phyloP scores from a whole-genome alignment of 2,888 invertebrate genomes.

The Zaprionus bogoriensis region DNA sequence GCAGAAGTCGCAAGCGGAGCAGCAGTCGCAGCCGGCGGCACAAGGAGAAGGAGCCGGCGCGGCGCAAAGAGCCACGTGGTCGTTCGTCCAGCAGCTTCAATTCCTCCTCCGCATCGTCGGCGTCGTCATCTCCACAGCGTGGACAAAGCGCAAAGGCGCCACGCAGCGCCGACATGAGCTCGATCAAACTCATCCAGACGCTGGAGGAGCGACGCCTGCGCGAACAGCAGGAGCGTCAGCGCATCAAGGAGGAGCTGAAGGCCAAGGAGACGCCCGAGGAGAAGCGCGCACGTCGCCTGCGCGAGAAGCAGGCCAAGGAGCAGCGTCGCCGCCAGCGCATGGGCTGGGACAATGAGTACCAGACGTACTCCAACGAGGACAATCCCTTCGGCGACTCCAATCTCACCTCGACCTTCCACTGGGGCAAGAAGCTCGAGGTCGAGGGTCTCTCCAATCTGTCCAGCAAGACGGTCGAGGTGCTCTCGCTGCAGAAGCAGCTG shows the following conservation, averaged over 20 bases:
- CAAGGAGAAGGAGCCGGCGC: conserved; percentile 3
- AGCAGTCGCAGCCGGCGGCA: conserved; percentile 8
- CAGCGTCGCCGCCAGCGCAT: conserved; percentile 93
- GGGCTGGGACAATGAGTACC: conserved; percentile 99
- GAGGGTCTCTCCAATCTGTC: conserved; percentile 93
- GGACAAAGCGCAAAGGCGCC: not conserved
- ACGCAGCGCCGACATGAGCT: conserved; percentile 35
- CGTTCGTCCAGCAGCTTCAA: conserved; percentile 22
- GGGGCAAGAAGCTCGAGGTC: conserved; percentile 97
- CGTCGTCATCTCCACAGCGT: conserved; percentile 15
- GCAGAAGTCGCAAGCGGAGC: conserved; percentile 19
- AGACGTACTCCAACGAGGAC: conserved; percentile 98
- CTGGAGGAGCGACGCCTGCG: conserved; percentile 88
- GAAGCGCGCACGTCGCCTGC: conserved; percentile 91
- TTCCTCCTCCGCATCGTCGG: conserved; percentile 26
- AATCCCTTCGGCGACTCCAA: conserved; percentile 99
- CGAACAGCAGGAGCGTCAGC: conserved; percentile 86
- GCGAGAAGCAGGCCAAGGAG: conserved; percentile 96
- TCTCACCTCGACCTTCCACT: conserved; percentile 96
- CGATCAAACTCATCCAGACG: conserved; percentile 87
- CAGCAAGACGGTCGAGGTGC: conserved; percentile 90
- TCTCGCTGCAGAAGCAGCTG: conserved; percentile 93
- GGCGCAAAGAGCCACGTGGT: conserved; percentile 16
- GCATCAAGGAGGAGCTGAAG: conserved; percentile 90
- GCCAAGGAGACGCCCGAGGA: conserved; percentile 97